phyloP scores from a whole-genome alignment of 2,113 vertebrate genomes.

The Numida meleagris region DNA sequence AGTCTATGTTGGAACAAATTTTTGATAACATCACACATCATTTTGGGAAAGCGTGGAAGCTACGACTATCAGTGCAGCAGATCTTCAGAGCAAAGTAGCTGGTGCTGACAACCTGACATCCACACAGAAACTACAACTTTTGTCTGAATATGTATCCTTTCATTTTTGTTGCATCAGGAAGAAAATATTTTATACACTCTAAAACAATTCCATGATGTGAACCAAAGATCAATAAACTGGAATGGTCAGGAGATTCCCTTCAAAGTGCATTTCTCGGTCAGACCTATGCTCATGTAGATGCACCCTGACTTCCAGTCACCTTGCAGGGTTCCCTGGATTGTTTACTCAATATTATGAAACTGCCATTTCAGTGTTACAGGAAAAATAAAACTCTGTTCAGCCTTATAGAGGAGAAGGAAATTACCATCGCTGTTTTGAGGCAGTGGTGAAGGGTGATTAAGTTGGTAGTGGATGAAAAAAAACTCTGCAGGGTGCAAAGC shows the following conservation, averaged over 20 bases:
- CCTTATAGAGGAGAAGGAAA: background rate
- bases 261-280: background rate
- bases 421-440: background rate
- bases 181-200: background rate
- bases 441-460: background rate
- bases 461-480: background rate
- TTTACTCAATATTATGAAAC: background rate
- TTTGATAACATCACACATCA: background rate
- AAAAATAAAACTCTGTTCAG: background rate
- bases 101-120: background rate
- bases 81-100: background rate
- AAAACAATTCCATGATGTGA: background rate
- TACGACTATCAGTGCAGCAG: background rate
- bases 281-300: background rate
- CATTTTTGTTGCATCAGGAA: background rate
- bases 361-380: background rate
- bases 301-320: background rate
- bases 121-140: rapidly evolving
- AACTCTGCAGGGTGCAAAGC: background rate
- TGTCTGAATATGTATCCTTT: background rate
- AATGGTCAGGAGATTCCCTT: background rate
- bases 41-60: background rate
- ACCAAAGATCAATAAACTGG: background rate
- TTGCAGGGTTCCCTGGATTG: background rate
- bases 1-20: background rate